Percentiles rank a stretch among this genome's conserved stretches.
phyloP scores from a whole-genome alignment of 2,113 vertebrate species.

The Pluvianellus socialis region DNA sequence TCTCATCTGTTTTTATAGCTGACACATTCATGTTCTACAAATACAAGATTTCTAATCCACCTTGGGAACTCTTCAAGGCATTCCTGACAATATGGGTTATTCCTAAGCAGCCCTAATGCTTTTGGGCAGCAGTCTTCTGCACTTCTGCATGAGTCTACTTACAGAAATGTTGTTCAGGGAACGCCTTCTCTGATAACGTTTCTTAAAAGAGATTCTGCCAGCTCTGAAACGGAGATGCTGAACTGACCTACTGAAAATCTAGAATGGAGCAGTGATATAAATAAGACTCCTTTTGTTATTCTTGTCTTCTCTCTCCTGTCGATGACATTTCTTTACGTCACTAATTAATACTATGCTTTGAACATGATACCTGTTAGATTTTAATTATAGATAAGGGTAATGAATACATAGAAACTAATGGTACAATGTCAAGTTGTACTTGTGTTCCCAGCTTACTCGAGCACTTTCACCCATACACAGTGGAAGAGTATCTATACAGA shows the following conservation, averaged over 20 bases:
- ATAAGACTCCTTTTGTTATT: neutral
- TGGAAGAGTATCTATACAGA: neutral
- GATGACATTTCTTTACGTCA: neutral
- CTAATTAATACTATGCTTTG: neutral
- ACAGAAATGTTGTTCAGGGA: neutral
- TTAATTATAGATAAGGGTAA: neutral
- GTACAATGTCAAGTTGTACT: neutral
- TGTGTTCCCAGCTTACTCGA: neutral
- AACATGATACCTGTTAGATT: neutral
- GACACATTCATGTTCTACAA: neutral
- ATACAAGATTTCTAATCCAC: neutral
- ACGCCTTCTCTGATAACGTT: neutral
- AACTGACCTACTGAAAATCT: neutral
- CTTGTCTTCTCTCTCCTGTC: neutral
- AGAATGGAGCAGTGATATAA: neutral
- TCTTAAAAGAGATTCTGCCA: neutral
- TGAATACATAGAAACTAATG: neutral
- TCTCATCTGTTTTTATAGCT: neutral
- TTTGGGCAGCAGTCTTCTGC: neutral
- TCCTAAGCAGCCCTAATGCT: neutral
- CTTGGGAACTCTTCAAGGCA: neutral
- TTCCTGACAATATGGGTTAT: neutral
- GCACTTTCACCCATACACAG: neutral
- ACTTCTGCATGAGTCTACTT: neutral
- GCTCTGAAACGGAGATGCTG: neutral